phyloP scores from a whole-genome alignment of 2,888 invertebrate species.

The Diabrotica balteata region DNA sequence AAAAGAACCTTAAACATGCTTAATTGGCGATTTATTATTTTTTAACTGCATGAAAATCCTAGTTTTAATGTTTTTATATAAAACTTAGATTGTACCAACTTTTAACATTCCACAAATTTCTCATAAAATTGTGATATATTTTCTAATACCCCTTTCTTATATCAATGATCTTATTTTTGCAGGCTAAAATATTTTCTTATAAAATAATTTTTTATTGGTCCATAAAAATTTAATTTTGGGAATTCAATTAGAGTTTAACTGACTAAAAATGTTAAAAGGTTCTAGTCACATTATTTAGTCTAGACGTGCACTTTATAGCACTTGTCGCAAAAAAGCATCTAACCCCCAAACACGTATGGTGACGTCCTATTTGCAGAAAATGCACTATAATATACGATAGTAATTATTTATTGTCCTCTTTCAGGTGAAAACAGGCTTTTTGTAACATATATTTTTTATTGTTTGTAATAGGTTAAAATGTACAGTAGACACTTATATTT shows the following conservation, averaged over 20 bases:
- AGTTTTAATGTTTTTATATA: slow-evolving; percentile 1
- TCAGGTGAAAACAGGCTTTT: slow-evolving; percentile 42
- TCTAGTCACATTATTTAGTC: neutral
- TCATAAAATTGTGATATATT: slow-evolving; percentile 11
- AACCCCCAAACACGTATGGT: slow-evolving; percentile 4
- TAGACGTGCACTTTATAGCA: slow-evolving; percentile 3
- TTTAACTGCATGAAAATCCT: too few relatives aligned
- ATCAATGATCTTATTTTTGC: neutral
- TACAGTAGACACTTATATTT: slow-evolving; percentile 50
- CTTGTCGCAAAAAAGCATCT: slow-evolving; percentile 16
- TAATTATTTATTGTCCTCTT: slow-evolving; percentile 41
- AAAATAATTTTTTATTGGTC: neutral
- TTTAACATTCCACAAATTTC: slow-evolving; percentile 8
- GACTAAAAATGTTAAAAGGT: slow-evolving; percentile 2
- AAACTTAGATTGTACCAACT: neutral
- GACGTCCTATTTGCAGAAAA: slow-evolving; percentile 25
- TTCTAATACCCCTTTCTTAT: neutral
- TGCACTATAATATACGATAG: slow-evolving; percentile 39
- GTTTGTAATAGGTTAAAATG: slow-evolving; percentile 43
- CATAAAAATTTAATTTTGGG: neutral
- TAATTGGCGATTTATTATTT: neutral
- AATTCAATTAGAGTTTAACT: neutral
- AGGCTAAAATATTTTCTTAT: neutral
- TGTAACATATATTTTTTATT: slow-evolving; percentile 44
- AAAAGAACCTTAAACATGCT: neutral